phyloP scores from a whole-genome alignment of 2,888 invertebrate genomes.

The Homarus gammarus region DNA sequence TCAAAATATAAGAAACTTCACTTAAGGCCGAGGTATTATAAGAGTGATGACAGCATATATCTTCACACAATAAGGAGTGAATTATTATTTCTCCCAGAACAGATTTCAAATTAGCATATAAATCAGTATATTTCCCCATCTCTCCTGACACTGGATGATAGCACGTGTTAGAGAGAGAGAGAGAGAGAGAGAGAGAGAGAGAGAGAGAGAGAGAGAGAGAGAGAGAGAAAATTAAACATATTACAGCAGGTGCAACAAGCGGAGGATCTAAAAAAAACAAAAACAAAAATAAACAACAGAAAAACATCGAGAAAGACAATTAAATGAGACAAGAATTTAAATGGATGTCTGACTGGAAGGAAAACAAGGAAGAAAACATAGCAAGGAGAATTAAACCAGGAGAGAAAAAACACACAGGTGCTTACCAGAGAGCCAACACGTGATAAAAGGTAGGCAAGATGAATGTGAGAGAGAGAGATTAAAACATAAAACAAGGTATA shows the following conservation, averaged over 20 bases:
- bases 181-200: constrained; percentile 1
- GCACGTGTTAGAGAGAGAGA: not conserved
- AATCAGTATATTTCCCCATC: not conserved
- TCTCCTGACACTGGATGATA: not conserved
- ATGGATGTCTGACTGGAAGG: too few relatives aligned
- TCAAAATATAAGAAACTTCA: too few relatives aligned
- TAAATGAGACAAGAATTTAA: not conserved
- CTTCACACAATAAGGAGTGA: not conserved
- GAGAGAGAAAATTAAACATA: not conserved
- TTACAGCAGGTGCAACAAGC: not conserved
- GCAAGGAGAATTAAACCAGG: too few relatives aligned
- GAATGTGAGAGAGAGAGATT: too few relatives aligned
- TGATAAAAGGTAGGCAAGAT: too few relatives aligned
- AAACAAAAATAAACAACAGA: too few relatives aligned
- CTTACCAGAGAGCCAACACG: too few relatives aligned
- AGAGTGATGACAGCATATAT: not conserved
- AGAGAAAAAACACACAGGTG: too few relatives aligned
- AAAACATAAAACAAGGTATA: too few relatives aligned
- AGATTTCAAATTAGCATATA: constrained; percentile 1
- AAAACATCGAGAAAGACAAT: not conserved
- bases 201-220: not conserved
- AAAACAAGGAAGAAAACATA: not conserved
- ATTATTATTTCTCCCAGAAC: not conserved
- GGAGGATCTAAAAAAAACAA: not conserved
- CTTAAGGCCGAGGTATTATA: too few relatives aligned